Evolutionary conservation across 2,113 vertebrate species (phyloP), one percentile per base, ranked within the genome.

Genomic region (Alouatta palliata): DNA sequence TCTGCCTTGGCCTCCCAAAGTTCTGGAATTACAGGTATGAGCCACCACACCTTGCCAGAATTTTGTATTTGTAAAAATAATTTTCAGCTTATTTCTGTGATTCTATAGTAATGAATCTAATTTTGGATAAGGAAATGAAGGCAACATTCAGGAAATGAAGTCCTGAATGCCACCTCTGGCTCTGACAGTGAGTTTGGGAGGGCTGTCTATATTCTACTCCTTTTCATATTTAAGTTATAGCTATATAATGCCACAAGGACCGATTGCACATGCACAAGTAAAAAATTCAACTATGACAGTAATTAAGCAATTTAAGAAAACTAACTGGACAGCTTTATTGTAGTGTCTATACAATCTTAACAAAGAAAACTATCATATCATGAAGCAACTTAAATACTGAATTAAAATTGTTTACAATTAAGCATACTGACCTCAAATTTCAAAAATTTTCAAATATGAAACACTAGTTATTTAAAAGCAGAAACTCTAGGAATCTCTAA

Each of bases 251-350:
- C 5, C 37, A 83, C 76, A 84, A 88, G 32, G 83, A 84, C 19
- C n/a, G 13, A 91, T 0, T 45, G 10, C 91, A 87, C 6, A 14
- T 64, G 61, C 61, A 64, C 61, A 64, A 89, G 45, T 66, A n/a
- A 96, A 94, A 95, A 83, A 49, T 70, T 79, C 43, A 94, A 80
- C 20, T 23, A 64, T 54, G 35, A 95, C 3, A 77, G 25, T 75
- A 79, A 32, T 76, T n/a, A 96, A 85, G 35, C 37, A 92, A 89
- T 30, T 79, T 94, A 82, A 93, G 4, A 30, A 94, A 86, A 23
- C n/a, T 45, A 64, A 52, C 70, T 73, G 85, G 45, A 94, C 75
- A 85, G 66, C 43, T 73, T 94, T 94, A 27, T 25, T 95, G 8
- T 19, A 56, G 45, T 73, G 35, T 40, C 40, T 37, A 94, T 21